Evolutionary conservation across 2,797 vertebrate species (phyloP).

Genomic region (Micrastur ruficollis): DNA sequence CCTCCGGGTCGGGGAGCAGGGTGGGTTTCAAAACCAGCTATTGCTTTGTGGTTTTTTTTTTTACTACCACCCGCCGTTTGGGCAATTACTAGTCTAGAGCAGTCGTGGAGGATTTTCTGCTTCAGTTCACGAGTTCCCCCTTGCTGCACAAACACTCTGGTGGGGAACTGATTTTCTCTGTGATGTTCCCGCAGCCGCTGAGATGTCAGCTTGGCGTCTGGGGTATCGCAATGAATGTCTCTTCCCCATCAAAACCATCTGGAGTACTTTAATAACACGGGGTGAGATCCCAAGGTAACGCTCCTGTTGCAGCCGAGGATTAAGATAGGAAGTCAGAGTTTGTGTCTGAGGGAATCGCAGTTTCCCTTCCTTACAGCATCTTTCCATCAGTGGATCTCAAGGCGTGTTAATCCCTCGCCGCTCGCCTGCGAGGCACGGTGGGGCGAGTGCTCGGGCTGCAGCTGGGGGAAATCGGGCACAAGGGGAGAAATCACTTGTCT

Average conservation of each 20-base stretch:
- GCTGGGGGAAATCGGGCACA: background rate
- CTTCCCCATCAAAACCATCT: slow-evolving; percentile 45
- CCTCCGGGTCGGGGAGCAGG: background rate
- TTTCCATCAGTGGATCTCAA: background rate
- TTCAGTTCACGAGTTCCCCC: slow-evolving; percentile 41
- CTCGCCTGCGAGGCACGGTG: background rate
- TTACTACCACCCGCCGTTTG: background rate
- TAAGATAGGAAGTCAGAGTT: background rate
- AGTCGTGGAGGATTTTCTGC: slow-evolving; percentile 45
- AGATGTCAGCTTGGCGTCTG: slow-evolving; percentile 25
- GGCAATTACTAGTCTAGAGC: slow-evolving; percentile 54
- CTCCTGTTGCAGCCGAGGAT: background rate
- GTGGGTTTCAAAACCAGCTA: background rate
- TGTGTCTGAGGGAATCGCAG: background rate
- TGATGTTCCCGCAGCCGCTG: slow-evolving; percentile 7
- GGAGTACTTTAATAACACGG: slow-evolving; percentile 32
- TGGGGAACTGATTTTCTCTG: slow-evolving; percentile 56
- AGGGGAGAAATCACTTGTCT: background rate
- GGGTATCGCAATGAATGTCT: slow-evolving; percentile 7
- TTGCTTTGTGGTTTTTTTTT: background rate
- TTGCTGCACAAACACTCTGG: slow-evolving; percentile 49
- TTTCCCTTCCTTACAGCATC: background rate
- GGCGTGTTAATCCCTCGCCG: background rate
- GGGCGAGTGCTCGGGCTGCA: background rate
- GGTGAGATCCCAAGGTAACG: background rate